Conservation (phyloP, 2,797 vertebrate genomes). For the Brotula barbata region DNA sequence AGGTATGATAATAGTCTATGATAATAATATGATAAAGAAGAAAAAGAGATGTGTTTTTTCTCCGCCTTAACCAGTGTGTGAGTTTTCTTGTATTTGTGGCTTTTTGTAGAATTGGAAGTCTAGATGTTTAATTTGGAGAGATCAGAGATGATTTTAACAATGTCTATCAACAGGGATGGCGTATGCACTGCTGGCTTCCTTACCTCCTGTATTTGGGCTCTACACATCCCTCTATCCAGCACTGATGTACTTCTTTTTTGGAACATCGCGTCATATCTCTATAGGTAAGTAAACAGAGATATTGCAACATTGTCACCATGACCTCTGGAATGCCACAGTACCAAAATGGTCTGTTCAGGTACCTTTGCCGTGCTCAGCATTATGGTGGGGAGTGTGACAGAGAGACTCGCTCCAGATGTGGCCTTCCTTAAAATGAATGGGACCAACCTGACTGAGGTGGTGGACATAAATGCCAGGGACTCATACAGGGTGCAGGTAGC, state of each 20-base stretch:
- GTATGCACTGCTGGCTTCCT: constrained; percentile 90
- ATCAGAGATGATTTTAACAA: no score
- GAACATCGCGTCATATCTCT: constrained; percentile 94
- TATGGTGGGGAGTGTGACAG: constrained; percentile 93
- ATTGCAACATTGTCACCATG: not conserved
- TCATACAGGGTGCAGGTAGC: constrained; percentile 85
- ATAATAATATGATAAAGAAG: no score
- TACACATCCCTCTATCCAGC: constrained; percentile 93
- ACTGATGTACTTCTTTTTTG: constrained; percentile 92
- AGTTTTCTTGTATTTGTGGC: no score
- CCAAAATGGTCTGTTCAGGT: constrained; percentile 72
- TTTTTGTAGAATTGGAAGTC: not conserved
- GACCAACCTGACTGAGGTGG: constrained; percentile 74
- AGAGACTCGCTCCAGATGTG: constrained; percentile 82
- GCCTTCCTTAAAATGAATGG: constrained; percentile 76
- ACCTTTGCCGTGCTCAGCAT: constrained; percentile 95
- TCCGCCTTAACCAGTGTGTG: no score
- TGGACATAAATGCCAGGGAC: constrained; percentile 76
- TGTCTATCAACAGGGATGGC: constrained; percentile 84
- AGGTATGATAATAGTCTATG: constrained; percentile 79
- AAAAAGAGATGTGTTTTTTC: no score
- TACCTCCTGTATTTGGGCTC: constrained; percentile 91
- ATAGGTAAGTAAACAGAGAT: constrained; percentile 71
- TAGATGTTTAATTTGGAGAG: no score
- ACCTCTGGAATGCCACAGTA: not conserved